Conservation (phyloP, 2,888 invertebrate species). For the Lasioglossum villosulum region DNA sequence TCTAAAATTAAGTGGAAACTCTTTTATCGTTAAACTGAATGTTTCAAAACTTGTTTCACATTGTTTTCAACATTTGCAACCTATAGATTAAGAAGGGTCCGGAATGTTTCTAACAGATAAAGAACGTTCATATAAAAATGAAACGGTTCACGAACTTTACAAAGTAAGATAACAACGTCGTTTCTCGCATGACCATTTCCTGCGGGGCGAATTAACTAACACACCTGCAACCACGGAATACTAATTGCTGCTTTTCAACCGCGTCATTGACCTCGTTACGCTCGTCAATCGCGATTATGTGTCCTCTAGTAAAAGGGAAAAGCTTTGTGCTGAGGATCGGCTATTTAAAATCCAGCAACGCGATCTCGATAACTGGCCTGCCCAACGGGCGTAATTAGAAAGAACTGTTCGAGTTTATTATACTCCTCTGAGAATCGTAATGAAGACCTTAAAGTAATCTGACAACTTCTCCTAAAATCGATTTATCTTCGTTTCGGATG, state of each 20-base stretch:
- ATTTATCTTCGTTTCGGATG: conserved; percentile 43
- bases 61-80: not conserved
- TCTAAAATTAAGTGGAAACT: not conserved
- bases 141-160: not conserved
- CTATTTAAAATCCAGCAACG: conserved; percentile 67
- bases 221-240: conserved; percentile 17
- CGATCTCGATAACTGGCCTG: conserved; percentile 60
- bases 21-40: not conserved
- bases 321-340: conserved; percentile 52
- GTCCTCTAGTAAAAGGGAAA: conserved; percentile 23
- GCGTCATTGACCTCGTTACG: conserved; percentile 56
- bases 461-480: conserved; percentile 20
- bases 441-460: conserved; percentile 61
- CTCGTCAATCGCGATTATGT: conserved; percentile 38
- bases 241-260: conserved; percentile 46
- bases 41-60: not conserved
- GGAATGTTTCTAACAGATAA: not conserved
- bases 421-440: conserved; percentile 76
- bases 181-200: conserved; percentile 20
- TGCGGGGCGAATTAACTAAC: conserved; percentile 3
- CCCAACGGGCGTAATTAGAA: conserved; percentile 76
- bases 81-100: not conserved
- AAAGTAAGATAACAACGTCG: conserved; percentile 31
- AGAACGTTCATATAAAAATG: conserved; percentile 21
- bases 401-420: conserved; percentile 74